A percentile compares a stretch with the other conserved stretches of the same genome.
Evolutionary conservation across 2,797 vertebrate genomes (phyloP).

Genomic region (Rallus crepitans): DNA sequence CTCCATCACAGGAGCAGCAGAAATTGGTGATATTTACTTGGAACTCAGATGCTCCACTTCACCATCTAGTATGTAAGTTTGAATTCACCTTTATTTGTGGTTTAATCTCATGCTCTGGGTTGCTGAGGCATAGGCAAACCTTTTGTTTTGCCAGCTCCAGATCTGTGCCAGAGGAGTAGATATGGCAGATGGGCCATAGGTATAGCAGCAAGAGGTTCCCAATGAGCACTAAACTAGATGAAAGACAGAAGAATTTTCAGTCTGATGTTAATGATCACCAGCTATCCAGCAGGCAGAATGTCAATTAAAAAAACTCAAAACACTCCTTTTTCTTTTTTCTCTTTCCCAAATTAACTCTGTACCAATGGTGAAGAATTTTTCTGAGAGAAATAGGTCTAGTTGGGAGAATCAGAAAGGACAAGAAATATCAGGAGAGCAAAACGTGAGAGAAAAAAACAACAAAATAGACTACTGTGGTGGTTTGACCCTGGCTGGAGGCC

Average conservation of each 20-base stretch:
- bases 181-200: not conserved
- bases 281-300: not conserved
- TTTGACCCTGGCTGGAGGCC: too few relatives aligned
- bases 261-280: not conserved
- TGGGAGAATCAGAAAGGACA: not conserved
- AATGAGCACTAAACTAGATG: not conserved
- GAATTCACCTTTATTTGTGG: not conserved
- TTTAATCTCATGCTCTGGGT: not conserved
- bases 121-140: not conserved
- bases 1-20: not conserved
- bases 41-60: not conserved
- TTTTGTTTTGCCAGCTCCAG: not conserved
- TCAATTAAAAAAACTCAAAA: constrained; percentile 28
- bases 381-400: not conserved
- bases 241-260: not conserved
- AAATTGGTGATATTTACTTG: not conserved
- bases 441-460: not conserved
- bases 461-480: too few relatives aligned
- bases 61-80: not conserved
- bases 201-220: not conserved
- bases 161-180: not conserved
- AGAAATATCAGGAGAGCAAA: not conserved
- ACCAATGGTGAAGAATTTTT: not conserved
- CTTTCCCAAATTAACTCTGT: not conserved
- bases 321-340: not conserved